Evolutionary conservation across 1,140 invertebrate species (phyloP), one percentile per base, ranked within the genome.

Genomic region (Drosophila kikkawai): DNA sequence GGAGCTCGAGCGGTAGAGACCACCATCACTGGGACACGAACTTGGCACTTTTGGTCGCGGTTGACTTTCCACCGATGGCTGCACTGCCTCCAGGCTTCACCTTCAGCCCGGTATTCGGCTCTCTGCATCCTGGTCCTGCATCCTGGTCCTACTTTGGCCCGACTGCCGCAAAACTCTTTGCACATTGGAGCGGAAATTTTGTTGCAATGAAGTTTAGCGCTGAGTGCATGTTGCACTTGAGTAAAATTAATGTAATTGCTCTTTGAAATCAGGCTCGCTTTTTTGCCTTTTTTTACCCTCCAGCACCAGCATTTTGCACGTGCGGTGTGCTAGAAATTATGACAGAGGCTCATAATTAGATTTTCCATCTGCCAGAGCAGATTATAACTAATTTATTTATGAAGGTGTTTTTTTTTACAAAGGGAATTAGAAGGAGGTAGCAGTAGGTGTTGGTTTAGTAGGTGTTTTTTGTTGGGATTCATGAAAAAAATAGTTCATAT

Each of bases 171-270:
- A 50, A 60, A 77, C 42, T 48, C 57, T 73, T 59, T 81, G 70
- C 59, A 63, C 71, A 79, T 82, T 77, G 61, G 42, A 57, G 80
- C 80, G 50, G 69, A 82, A 88, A 88, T 86, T 83, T 78, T 75
- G 75, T 87, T 51, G 79, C 79, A 87, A 80, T 71, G 61, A 69
- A 80, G 71, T 87, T 87, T 74, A 70, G 53, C 67, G 75, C 66
- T 75, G 70, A 82, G 80, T 78, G 75, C 75, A 55, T 79, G 75
- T 64, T 79, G 75, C 66, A 71, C 76, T 78, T 79, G 57, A 69
- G 57, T 39, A 79, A 79, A 79, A 79, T 79, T 71, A 78, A 79
- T 79, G 76, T 79, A 79, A 79, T 79, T 79, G 58, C 66, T 64
- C 66, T 64, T 53, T 79, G 58, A 71, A 79, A 71, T 79, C 67